Percentiles rank a stretch among this genome's conserved stretches.
These are phyloP conservation scores for Montipora cactus DNA, from an alignment of 64 coral and sea anemone species.

Conservation along the genomic window DNA sequence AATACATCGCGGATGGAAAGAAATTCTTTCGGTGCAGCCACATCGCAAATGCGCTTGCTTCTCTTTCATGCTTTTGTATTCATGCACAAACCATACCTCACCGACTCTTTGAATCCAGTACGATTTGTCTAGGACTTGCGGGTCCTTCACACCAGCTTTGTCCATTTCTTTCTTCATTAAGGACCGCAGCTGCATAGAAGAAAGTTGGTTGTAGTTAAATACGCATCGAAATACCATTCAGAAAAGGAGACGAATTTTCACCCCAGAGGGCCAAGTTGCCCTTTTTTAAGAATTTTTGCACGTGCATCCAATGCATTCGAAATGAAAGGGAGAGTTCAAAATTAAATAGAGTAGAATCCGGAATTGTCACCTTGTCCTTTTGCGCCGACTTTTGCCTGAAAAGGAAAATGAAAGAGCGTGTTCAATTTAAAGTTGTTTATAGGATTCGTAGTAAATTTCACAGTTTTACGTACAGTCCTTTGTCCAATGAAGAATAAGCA, in stretches of 20 bases:
- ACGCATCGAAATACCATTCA: not conserved
- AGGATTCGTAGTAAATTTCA: not conserved
- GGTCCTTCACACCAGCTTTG: slow-evolving; percentile 96
- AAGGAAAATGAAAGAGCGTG: not conserved
- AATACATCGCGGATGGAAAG: no score
- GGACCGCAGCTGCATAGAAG: slow-evolving; percentile 70
- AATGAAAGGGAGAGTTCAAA: not conserved
- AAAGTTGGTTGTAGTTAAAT: not conserved
- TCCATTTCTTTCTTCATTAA: slow-evolving; percentile 89
- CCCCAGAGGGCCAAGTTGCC: no score
- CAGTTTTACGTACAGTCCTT: slow-evolving; percentile 77
- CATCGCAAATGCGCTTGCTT: no score
- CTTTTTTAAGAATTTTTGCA: no score
- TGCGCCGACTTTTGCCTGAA: slow-evolving; percentile 79
- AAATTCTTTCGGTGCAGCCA: no score
- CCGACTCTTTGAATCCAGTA: slow-evolving; percentile 99
- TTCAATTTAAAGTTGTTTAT: not conserved
- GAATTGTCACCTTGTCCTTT: slow-evolving; percentile 82
- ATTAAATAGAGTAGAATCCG: not conserved
- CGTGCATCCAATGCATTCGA: not conserved
- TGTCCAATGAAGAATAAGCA: slow-evolving; percentile 78
- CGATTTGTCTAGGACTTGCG: slow-evolving; percentile 93
- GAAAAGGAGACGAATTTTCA: no score
- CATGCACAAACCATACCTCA: slow-evolving; percentile 72
- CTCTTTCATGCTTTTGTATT: no score